Base-by-base conservation (phyloP, 2,888 invertebrate genomes). In the Apocheima hispidaria region DNA sequence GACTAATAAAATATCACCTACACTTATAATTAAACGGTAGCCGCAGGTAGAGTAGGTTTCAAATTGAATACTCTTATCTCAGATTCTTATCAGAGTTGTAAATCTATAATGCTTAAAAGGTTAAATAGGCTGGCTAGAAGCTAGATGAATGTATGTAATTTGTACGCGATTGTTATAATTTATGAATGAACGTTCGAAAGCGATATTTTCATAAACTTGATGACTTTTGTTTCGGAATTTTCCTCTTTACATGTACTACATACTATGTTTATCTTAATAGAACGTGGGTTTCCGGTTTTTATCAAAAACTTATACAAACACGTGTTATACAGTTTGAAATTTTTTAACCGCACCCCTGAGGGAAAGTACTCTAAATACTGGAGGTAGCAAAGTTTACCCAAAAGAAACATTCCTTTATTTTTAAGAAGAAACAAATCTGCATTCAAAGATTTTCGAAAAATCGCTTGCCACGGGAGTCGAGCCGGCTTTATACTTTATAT, bases 211-310 rank as follows among this genome's bases (percentile, higher is more conserved):
- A 30, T 10, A 14, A n/a, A 40, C 48, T 66, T 70, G 63, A 3
- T 30, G 28, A 18, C 21, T 52, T 14, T 16, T 12, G 38, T 30
- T 30, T 30, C n/a, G n/a, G n/a, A n/a, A 41, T 30, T 16, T 44
- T 35, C 44, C 23, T 35, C 44, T 18, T 10, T 30, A 20, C 14
- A 18, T 52, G 9, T 7, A 26, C n/a, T 35, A 35, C 12, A 20
- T 33, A 35, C 26, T 14, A 30, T 41, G 30, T 52, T 52, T 41
- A 60, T 58, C 55, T 58, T 62, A 55, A 62, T 62, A 63, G 60
- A 38, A 48, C 55, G 54, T 71, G 66, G 66, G 63, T 68, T 70
- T 73, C 69, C 66, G 63, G 67, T 69, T 60, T 69, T 71, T 64
- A 70, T 68, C 69, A 65, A 66, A 41, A 14, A 36, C 38, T 10